Percentiles rank a stretch among this genome's conserved stretches.
Conservation (phyloP, 1,140 invertebrate species). For the Drosophila ambigua region DNA sequence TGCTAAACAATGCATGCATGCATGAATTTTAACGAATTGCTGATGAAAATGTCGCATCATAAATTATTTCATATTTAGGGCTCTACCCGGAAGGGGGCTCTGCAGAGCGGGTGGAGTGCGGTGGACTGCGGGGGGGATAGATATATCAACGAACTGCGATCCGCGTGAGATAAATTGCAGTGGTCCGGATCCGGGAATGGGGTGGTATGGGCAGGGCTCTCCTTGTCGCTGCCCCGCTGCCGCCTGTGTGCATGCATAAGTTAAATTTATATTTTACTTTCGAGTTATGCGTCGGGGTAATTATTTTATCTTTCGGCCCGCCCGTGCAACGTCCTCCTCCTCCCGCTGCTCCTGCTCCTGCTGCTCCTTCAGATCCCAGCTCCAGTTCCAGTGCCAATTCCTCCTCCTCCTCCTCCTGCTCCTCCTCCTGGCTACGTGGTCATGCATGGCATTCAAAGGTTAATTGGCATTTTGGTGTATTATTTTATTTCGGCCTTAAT, state of each 20-base stretch:
- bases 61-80: constrained; percentile 82
- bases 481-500: constrained; percentile 69
- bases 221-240: neutral
- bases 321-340: constrained; percentile 14
- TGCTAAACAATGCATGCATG: constrained; percentile 77
- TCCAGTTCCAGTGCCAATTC: neutral
- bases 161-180: constrained; percentile 76
- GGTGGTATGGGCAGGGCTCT: constrained; percentile 1
- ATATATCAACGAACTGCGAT: constrained; percentile 41
- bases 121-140: constrained; percentile 2
- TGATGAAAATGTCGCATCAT: constrained; percentile 83
- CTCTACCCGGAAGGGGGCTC: constrained; percentile 8
- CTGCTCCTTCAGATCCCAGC: neutral
- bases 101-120: neutral
- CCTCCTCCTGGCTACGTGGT: constrained; percentile 55
- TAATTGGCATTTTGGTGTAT: constrained; percentile 77
- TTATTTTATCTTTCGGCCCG: constrained; percentile 70
- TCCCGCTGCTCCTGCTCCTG: neutral
- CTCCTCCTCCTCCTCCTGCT: too few relatives aligned
- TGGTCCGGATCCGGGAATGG: constrained; percentile 25
- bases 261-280: constrained; percentile 80
- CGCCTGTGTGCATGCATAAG: constrained; percentile 71
- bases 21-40: constrained; percentile 83
- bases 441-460: constrained; percentile 80
- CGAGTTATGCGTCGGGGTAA: constrained; percentile 81